Conservation (phyloP, 2,888 invertebrate species). For the Melipona bicolor region DNA sequence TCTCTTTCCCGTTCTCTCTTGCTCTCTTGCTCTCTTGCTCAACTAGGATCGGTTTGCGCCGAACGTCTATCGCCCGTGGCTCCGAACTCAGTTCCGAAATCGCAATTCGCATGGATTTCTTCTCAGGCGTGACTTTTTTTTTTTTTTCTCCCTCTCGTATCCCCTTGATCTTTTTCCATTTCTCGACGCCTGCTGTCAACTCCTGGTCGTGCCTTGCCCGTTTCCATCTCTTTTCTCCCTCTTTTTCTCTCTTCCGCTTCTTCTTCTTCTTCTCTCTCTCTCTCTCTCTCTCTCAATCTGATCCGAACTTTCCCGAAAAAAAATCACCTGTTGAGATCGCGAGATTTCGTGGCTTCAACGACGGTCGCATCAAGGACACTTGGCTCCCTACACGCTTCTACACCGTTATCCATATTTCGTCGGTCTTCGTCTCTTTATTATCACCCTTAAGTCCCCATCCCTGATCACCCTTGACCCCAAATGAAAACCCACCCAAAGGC, state of each 20-base stretch:
- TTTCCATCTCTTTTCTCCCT: slow-evolving; percentile 6
- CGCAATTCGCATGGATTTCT: slow-evolving; percentile 70
- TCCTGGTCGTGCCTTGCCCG: slow-evolving; percentile 19
- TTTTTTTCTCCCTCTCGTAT: slow-evolving; percentile 6
- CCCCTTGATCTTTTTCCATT: slow-evolving; percentile 39
- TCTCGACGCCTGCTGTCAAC: slow-evolving; percentile 2
- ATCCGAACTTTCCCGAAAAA: slow-evolving; percentile 52
- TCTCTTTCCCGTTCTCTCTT: too few relatives aligned
- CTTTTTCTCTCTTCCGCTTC: not conserved
- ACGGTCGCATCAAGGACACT: slow-evolving; percentile 84
- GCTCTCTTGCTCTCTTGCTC: slow-evolving; percentile 50
- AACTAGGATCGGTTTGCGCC: slow-evolving; percentile 83
- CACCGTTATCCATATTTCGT: slow-evolving; percentile 78
- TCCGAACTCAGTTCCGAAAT: slow-evolving; percentile 81
- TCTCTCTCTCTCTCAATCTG: not conserved
- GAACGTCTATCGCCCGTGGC: slow-evolving; percentile 84
- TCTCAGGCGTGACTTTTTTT: slow-evolving; percentile 69
- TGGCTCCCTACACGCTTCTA: slow-evolving; percentile 84
- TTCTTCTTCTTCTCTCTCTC: not conserved
- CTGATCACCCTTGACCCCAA: slow-evolving; percentile 30
- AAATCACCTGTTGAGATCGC: slow-evolving; percentile 81
- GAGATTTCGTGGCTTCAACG: slow-evolving; percentile 84
- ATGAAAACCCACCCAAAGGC: slow-evolving; percentile 54
- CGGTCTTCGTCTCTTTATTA: slow-evolving; percentile 54
- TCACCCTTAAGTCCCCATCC: slow-evolving; percentile 33